Percentiles rank a stretch among this genome's conserved stretches.
phyloP scores from a whole-genome alignment of 2,113 vertebrate genomes.

The Dasyurus viverrinus region DNA sequence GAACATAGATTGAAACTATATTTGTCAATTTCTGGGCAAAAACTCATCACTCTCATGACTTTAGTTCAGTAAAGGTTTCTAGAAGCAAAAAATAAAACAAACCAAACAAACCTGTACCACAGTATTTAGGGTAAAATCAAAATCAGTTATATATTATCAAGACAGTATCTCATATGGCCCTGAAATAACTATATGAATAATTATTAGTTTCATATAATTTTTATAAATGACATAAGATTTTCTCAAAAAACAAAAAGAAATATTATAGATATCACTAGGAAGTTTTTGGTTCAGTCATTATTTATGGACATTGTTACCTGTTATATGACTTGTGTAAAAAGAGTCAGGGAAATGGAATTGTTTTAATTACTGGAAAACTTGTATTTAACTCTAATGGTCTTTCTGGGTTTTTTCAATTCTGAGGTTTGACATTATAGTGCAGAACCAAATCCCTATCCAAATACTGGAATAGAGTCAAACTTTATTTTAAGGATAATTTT shows the following conservation, averaged over 20 bases:
- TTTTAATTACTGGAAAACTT: not conserved
- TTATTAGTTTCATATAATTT: not conserved
- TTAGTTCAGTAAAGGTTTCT: not conserved
- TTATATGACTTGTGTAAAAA: not conserved
- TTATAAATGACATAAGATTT: not conserved
- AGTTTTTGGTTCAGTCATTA: not conserved
- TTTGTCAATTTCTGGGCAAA: not conserved
- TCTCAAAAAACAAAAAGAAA: not conserved
- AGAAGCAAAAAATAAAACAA: not conserved
- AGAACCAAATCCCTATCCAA: not conserved
- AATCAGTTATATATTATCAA: not conserved
- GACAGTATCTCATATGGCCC: not conserved
- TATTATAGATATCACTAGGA: not conserved
- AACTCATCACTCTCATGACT: not conserved
- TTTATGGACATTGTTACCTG: not conserved
- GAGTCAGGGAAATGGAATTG: not conserved
- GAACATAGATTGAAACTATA: too few relatives aligned
- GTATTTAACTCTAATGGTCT: not conserved
- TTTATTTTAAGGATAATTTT: not conserved
- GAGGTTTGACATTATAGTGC: not conserved
- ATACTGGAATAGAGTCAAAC: not conserved
- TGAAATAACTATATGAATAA: not conserved
- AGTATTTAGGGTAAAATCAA: not conserved
- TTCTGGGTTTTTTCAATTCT: not conserved
- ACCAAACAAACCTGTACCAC: not conserved